Base-by-base conservation (phyloP, 2,888 invertebrate species). In the Mythimna pallens region DNA sequence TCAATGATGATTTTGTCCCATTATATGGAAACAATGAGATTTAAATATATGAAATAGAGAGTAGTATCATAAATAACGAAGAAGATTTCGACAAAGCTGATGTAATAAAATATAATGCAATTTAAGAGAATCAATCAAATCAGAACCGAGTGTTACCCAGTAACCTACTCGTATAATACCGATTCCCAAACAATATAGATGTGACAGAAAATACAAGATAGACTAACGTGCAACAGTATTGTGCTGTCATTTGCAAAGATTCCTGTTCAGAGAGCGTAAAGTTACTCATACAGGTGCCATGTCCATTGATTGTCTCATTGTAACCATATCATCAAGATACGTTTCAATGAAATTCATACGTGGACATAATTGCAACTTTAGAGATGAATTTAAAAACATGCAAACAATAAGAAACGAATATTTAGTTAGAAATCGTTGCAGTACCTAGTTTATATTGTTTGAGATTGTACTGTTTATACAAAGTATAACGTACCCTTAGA, bases 231-330 rank as follows among this genome's bases (percentile, higher is more conserved):
- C 36, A 52, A 50, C n/a, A 43, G 54, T 61, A 66, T 65, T 59
- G 17, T 57, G 55, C 59, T 72, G 65, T 25, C 67, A 70, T 65
- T 58, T 59, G 25, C 34, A 43, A 54, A 82, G 73, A 82, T 93
- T 81, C 89, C 85, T 93, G 93, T 84, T 86, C 89, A 93, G 94
- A 94, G 92, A 95, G 94, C 93, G 93, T 93, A 82, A 91, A 89
- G 80, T 47, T 22, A 43, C 73, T 66, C 34, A 9, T 63, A 74
- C 70, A 57, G 50, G 54, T 54, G 71, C 73, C 81, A 84, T 73
- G 80, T 83, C 70, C 54, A 20, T 34, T n/a, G n/a, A 63, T 74
- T 70, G 54, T 62, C 34, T 61, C 43, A 68, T 34, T 67, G 34
- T 25, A 25, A 36, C 67, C 72, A 67, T 50, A 77, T 70, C 58